Base-by-base conservation (phyloP, 1,140 invertebrate genomes). In the Aphis craccivora region DNA sequence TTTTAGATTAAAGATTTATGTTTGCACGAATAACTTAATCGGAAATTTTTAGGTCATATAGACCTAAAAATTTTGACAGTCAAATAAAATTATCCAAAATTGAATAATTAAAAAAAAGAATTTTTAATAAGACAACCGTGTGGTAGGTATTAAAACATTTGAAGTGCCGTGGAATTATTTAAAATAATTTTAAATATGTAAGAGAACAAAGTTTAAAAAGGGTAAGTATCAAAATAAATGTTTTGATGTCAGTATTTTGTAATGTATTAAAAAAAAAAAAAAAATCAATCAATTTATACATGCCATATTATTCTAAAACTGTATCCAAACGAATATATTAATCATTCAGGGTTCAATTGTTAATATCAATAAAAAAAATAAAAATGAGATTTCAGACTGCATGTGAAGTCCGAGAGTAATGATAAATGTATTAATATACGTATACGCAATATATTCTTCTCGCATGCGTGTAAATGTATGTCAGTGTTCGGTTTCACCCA, bases 281-380 rank as follows among this genome's bases (percentile, higher is more conserved):
- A 35, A n/a, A 67, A 67, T 25, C 60, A 76, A 76, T 76, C 60
- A 76, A 76, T 76, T 76, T 76, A 20, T n/a, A 76, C 60, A 76
- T 76, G 30, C 60, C 4, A 67, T 67, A 67, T 67, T 67, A 76
- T 76, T 76, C 14, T 20, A 76, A 76, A 76, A 76, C 30, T n/a
- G 60, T 76, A 76, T 76, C n/a, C 60, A n/a, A 76, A 40, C 81
- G 37, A 37, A 40, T 83, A 83, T 83, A 83, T 23, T 83, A 83
- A 83, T 83, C 83, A 45, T 43, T 43, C 25, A 86, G 83, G 37
- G 83, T 40, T 86, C 83, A 86, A 86, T 43, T 86, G 83, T 45
- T 43, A 86, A 25, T 86, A 86, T 86, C 40, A 23, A 86, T 86
- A 86, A 86, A 86, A 40, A 43, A 86, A 45, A 76, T n/a, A 76